Evolutionary conservation across 1,140 invertebrate species (phyloP), one percentile per base, ranked within the genome.

Genomic region (Eupeodes corollae): DNA sequence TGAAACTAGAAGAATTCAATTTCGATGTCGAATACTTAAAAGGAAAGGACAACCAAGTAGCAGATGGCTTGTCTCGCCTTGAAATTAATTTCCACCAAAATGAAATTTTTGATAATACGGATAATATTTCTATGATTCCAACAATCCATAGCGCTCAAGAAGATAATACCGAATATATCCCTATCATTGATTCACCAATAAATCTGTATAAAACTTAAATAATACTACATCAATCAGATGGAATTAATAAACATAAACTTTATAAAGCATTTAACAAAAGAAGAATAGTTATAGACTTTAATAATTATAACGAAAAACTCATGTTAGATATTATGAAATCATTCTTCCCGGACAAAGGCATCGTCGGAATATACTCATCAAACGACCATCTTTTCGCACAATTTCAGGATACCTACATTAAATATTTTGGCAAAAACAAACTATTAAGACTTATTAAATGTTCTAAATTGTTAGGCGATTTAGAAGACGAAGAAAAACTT

Each of bases 31-130:
- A 51, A 42, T 53, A 57, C 44, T 42, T 53, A 0, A 37, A 42
- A 19, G 53, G 55, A 16, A 52, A 51, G 51, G 44, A 50, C 33
- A 56, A 56, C 49, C 11, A 32, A 11, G 46, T 50, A 8, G 55
- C 55, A 6, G 55, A 56, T 38, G 50, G 48, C 5, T 37, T 56
- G 42, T 50, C 42, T n/a, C 13, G 53, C 10, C 31, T 55, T 13
- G 43, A 46, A 15, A n/a, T 38, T 12, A 39, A 47, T 16, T 31
- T 26, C 16, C 14, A 13, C 21, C 3, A 32, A 3, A 41, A 21
- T 38, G 48, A 49, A 13, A 19, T 50, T n/a, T 16, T n/a, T n/a
- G n/a, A n/a, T n/a, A n/a, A n/a, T n/a, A n/a, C n/a, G n/a, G n/a
- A n/a, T n/a, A n/a, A n/a, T n/a, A n/a, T 26, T 11, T 40, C 46